Evolutionary conservation across 2,113 vertebrate genomes (phyloP), one percentile per base, ranked within the genome.

Genomic region (Colinus virginianus): DNA sequence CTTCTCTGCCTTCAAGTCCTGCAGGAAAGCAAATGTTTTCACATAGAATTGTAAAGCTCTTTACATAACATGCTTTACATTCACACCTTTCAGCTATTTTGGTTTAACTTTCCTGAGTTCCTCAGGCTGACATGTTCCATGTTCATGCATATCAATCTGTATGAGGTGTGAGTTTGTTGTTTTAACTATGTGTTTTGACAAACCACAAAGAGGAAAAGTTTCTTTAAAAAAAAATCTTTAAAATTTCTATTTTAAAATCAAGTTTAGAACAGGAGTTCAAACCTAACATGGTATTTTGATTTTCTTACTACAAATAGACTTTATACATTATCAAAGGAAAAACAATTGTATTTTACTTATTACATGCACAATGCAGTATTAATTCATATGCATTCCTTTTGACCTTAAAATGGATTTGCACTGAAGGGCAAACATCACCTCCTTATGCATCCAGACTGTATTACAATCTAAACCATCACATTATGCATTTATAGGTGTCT

Each of bases 401-500:
- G 95, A 96, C 94, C 94, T 96, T 95, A 97, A 97, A 98, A 97
- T 89, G 90, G 90, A 97, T 97, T 97, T 97, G 80, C 92, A 97
- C 92, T 97, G 96, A 97, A 97, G 96, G 96, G 94, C 94, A 97
- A 97, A 95, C 90, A 96, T 49, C 90, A 96, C 88, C 91, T 97
- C 91, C 93, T 85, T 94, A 97, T 90, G 95, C 92, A 97, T 97
- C 97, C 92, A 96, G 96, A 74, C 91, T 95, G 85, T 90, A 97
- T 97, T 96, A 93, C 95, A 96, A 95, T 96, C 81, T 94, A 97
- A 97, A 97, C 86, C 96, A 96, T 97, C 96, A 95, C 93, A 97
- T 97, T 96, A 96, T 92, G 95, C 96, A 90, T 97, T 97, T 97
- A 97, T 96, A 97, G 92, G 91, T 96, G 96, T 97, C 97, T 97